These are phyloP conservation scores for Caenorhabditis panamensis DNA, from an alignment of 2,888 invertebrate genomes.

Conservation along the genomic window DNA sequence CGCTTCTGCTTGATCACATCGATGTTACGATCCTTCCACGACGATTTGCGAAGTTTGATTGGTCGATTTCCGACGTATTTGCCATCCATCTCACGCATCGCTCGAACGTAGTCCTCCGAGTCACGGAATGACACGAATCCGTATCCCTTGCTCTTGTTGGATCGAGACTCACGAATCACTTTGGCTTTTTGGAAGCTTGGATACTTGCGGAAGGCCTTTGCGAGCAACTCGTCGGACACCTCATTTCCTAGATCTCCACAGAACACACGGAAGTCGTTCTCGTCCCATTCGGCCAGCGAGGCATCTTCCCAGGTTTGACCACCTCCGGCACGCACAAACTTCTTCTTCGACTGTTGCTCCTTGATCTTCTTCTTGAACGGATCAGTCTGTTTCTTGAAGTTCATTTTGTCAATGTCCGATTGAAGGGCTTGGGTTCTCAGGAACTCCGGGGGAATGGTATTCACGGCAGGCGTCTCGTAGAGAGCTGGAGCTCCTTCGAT, in stretches of 20 bases:
- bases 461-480: slow-evolving; percentile 56
- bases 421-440: slow-evolving; percentile 61
- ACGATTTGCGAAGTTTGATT: slow-evolving; percentile 96
- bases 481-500: slow-evolving; percentile 66
- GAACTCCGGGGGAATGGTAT: slow-evolving; percentile 44
- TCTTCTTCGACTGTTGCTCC: slow-evolving; percentile 79
- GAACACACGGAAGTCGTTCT: slow-evolving; percentile 96
- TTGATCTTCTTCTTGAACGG: slow-evolving; percentile 64
- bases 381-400: slow-evolving; percentile 73
- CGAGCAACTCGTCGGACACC: slow-evolving; percentile 95
- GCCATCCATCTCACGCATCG: slow-evolving; percentile 99
- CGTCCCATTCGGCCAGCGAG: slow-evolving; percentile 95
- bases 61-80: slow-evolving; percentile 98
- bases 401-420: slow-evolving; percentile 77
- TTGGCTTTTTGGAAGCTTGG: slow-evolving; percentile 94
- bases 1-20: slow-evolving; percentile 96
- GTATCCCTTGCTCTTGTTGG: slow-evolving; percentile 98
- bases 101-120: slow-evolving; percentile 91
- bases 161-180: slow-evolving; percentile 95
- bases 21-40: slow-evolving; percentile 91
- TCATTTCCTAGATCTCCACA: slow-evolving; percentile 99
- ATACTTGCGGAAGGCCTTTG: slow-evolving; percentile 90
- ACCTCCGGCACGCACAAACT: slow-evolving; percentile 78
- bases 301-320: slow-evolving; percentile 92
- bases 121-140: slow-evolving; percentile 96